These are phyloP conservation scores for Nomada fabriciana DNA, from an alignment of 2,888 invertebrate species.

Conservation along the genomic window DNA sequence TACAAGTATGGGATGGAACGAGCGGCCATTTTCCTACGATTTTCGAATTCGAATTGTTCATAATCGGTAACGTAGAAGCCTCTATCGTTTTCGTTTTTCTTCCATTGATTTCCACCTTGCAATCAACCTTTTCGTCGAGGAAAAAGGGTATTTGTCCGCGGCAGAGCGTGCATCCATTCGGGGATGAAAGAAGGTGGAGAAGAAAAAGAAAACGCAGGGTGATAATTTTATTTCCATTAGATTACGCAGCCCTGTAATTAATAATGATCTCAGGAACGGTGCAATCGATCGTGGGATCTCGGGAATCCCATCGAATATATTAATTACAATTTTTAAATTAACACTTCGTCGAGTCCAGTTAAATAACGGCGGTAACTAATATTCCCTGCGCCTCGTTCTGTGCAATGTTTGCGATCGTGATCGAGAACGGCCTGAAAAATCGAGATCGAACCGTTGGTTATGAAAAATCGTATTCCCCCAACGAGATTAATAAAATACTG, in stretches of 20 bases:
- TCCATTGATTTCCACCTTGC: neutral
- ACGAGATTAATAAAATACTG: slow-evolving; percentile 33
- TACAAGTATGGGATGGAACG: too few species aligned
- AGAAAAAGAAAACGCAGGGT: neutral
- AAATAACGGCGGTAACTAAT: neutral
- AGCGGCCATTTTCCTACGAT: too few species aligned
- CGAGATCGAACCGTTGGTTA: too few species aligned
- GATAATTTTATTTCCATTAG: slow-evolving; percentile 57
- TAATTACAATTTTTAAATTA: slow-evolving; percentile 53
- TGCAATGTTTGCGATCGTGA: neutral
- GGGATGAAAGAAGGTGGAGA: neutral
- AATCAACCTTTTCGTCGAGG: slow-evolving; percentile 12
- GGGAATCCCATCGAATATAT: slow-evolving; percentile 38
- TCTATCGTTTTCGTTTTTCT: neutral
- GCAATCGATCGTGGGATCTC: slow-evolving; percentile 24
- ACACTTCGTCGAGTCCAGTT: slow-evolving; percentile 36
- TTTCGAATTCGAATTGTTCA: too few species aligned
- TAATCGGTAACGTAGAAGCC: slow-evolving; percentile 8
- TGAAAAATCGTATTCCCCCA: neutral
- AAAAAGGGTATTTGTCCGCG: slow-evolving; percentile 22
- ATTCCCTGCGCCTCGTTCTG: slow-evolving; percentile 16
- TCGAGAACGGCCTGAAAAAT: slow-evolving; percentile 8
- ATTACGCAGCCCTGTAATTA: slow-evolving; percentile 35
- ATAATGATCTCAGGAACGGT: slow-evolving; percentile 33
- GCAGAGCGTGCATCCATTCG: neutral